These are phyloP conservation scores for Falcaria lacertinaria DNA, from an alignment of 2,888 invertebrate species.

Conservation along the genomic window DNA sequence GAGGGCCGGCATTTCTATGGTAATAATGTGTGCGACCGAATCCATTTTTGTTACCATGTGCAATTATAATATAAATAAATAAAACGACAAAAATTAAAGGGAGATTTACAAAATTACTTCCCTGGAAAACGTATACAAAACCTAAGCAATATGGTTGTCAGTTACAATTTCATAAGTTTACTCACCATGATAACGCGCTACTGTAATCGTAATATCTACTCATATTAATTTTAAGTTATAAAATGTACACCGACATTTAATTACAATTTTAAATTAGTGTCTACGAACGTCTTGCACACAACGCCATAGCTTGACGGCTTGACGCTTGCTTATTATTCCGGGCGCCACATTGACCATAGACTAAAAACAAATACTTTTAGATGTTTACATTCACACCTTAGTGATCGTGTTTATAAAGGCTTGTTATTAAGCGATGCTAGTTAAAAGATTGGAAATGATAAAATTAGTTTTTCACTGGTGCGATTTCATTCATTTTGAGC, in stretches of 20 bases:
- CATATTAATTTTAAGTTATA: constrained; percentile 63
- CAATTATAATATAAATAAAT: too few species aligned
- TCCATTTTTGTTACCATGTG: too few species aligned
- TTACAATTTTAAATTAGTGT: constrained; percentile 43
- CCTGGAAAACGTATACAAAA: constrained; percentile 59
- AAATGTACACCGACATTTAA: constrained; percentile 53
- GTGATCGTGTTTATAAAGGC: not conserved
- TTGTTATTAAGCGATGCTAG: not conserved
- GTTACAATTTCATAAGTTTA: constrained; percentile 36
- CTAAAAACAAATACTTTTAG: constrained; percentile 31
- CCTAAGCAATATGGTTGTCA: constrained; percentile 69
- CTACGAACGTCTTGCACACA: constrained; percentile 55
- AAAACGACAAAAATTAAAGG: constrained; percentile 17
- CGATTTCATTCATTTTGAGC: not conserved
- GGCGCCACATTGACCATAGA: constrained; percentile 74
- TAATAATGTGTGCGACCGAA: not conserved
- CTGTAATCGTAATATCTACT: constrained; percentile 79
- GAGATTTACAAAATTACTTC: constrained; percentile 22
- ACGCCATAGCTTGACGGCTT: constrained; percentile 70
- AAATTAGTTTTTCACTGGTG: not conserved
- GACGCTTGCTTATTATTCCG: constrained; percentile 48
- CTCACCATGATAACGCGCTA: constrained; percentile 78
- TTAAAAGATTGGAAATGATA: not conserved
- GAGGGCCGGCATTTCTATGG: not conserved
- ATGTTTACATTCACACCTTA: constrained; percentile 27